Base-by-base conservation (phyloP, 2,113 vertebrate genomes). In the Ammodramus savannarum region DNA sequence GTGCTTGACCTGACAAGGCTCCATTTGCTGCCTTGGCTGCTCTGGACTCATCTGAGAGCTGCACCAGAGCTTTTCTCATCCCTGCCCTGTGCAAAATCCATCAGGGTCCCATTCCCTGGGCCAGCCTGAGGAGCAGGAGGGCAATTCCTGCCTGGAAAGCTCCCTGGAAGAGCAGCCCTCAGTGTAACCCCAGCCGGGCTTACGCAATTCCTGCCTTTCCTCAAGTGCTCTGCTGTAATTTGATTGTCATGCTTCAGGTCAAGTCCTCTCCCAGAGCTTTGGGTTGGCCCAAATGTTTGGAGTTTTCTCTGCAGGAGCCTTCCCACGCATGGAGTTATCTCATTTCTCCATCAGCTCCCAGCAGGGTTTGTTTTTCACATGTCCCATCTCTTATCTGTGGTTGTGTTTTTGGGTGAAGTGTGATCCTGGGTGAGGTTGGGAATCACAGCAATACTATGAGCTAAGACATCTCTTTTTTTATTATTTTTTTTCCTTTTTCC, bases 181-280 rank as follows among this genome's bases (percentile, higher is more conserved):
- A 8, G 75, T 18, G 92, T n/a, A 90, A 92, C 38, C 1, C 67
- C 19, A 77, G 10, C 66, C 2, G 4, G 1, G 2, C 18, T 90
- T 73, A 66, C 16, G 0, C 83, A 66, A 84, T 79, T 7, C 18
- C 79, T 68, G 20, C 4, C 58, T 73, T 94, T 91, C 92, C 49
- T 85, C 49, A 83, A 34, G 51, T 18, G 69, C 5, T 76, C 36
- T 21, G 79, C 3, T 80, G 0, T 13, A 80, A 88, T 88, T 80
- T 9, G 34, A 71, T 93, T 95, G 90, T 80, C 92, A 74, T 3
- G 94, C 85, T 51, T 88, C 69, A 22, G 67, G 54, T 93, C 94
- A 58, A 62, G 85, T 23, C 67, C 67, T 21, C 34, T 73, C 82
- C 73, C 66, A 69, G n/a, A 62, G 67, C 58, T 87, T 26, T 13